phyloP scores from a whole-genome alignment of 1,140 invertebrate species.

The Cherax quadricarinatus region DNA sequence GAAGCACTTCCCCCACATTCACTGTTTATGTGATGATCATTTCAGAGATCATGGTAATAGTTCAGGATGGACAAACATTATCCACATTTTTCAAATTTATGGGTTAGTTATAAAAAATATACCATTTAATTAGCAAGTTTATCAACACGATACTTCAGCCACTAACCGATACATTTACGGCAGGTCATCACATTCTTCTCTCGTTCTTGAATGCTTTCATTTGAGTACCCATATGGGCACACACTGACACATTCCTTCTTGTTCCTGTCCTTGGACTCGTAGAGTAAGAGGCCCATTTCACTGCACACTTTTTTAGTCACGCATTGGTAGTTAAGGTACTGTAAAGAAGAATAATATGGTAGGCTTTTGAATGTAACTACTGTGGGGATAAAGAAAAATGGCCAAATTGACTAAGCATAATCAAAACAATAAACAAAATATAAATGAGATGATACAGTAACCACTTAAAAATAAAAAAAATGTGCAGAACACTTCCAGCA shows the following conservation, averaged over 20 bases:
- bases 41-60: too few relatives aligned
- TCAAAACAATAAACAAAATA: not conserved
- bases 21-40: too few relatives aligned
- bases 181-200: not conserved
- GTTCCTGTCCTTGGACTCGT: not conserved
- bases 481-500: too few relatives aligned
- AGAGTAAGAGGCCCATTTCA: not conserved
- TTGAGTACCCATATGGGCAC: conserved; percentile 31
- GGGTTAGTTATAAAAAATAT: too few relatives aligned
- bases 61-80: too few relatives aligned
- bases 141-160: not conserved
- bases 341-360: not conserved
- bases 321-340: conserved; percentile 50
- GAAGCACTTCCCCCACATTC: too few relatives aligned
- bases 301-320: conserved; percentile 15
- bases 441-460: too few relatives aligned
- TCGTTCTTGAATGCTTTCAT: not conserved
- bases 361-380: not conserved
- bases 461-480: too few relatives aligned
- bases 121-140: not conserved
- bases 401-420: not conserved
- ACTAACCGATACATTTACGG: conserved; percentile 38
- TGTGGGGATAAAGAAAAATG: not conserved
- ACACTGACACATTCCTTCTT: conserved; percentile 19
- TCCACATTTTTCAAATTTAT: too few relatives aligned